Percentiles rank a stretch among this genome's conserved stretches.
Conservation (phyloP, 2,113 vertebrate genomes). For the Sander lucioperca region DNA sequence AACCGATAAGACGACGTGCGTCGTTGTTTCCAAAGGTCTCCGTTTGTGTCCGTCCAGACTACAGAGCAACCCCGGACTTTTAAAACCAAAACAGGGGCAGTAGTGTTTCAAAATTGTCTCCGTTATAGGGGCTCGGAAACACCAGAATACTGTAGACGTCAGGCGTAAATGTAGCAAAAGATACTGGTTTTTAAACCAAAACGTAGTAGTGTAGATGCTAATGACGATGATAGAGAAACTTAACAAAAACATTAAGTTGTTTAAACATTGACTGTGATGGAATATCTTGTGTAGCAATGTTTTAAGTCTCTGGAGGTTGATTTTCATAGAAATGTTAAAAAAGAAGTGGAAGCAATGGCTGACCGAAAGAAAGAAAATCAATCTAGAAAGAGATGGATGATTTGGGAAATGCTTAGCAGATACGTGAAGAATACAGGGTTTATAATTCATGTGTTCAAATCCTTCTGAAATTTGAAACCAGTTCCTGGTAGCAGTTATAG, state of each 20-base stretch:
- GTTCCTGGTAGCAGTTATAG: slow-evolving; percentile 35
- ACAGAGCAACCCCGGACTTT: no score
- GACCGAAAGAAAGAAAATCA: neutral
- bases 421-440: neutral
- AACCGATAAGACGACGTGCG: no score
- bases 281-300: neutral
- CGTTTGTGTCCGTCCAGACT: no score
- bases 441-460: neutral
- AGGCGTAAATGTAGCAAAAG: no score
- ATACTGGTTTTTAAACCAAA: no score
- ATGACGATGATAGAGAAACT: neutral
- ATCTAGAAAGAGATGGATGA: neutral
- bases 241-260: neutral
- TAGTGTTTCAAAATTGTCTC: no score
- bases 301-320: neutral
- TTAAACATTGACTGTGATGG: neutral
- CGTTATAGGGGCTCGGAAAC: no score
- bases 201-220: no score
- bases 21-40: no score
- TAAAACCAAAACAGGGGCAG: no score
- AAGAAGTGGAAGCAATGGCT: neutral
- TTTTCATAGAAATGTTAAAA: neutral
- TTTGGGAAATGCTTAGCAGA: neutral
- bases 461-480: neutral
- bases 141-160: no score